These are phyloP conservation scores for Formica exsecta DNA, from an alignment of 1,140 invertebrate species.

Conservation along the genomic window DNA sequence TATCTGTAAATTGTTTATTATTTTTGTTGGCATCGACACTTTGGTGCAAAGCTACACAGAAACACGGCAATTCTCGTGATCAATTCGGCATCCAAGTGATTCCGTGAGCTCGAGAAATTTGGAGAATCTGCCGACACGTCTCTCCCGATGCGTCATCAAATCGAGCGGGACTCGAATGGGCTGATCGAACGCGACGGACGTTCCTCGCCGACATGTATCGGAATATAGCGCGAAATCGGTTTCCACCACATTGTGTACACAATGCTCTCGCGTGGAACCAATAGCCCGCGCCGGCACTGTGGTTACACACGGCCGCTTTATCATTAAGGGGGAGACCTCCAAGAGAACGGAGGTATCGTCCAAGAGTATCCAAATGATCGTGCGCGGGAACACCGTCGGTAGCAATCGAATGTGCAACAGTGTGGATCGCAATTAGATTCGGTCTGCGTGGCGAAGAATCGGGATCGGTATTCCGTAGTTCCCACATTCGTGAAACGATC, in stretches of 20 bases:
- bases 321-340: constrained; percentile 52
- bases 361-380: constrained; percentile 55
- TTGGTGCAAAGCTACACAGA: background rate
- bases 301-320: constrained; percentile 55
- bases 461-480: constrained; percentile 56
- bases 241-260: constrained; percentile 61
- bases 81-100: background rate
- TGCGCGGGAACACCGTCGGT: constrained; percentile 49
- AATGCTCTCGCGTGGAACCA: constrained; percentile 63
- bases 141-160: background rate
- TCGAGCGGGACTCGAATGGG: background rate
- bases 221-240: constrained; percentile 30
- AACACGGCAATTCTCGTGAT: background rate
- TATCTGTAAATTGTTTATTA: background rate
- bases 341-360: constrained; percentile 16
- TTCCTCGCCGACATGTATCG: background rate
- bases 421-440: constrained; percentile 64
- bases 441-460: constrained; percentile 56
- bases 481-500: constrained; percentile 26
- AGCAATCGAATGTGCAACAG: constrained; percentile 63
- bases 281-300: constrained; percentile 44
- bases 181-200: constrained; percentile 1
- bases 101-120: constrained; percentile 1
- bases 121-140: background rate
- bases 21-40: background rate